These are phyloP conservation scores for Neuroscelio doddi DNA, from an alignment of 2,888 invertebrate genomes.

Conservation along the genomic window DNA sequence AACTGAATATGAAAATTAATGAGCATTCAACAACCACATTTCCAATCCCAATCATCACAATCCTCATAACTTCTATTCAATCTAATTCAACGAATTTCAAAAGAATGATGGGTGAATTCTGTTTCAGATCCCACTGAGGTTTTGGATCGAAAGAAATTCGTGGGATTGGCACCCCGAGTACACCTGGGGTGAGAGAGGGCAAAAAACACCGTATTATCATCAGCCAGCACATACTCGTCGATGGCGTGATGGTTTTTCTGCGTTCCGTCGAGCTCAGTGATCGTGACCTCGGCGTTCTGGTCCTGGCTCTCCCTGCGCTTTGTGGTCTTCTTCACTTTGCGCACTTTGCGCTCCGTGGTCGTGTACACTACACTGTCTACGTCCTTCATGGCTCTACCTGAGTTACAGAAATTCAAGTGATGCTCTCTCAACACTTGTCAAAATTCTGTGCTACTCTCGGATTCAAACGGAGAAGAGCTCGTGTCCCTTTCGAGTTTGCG, in stretches of 20 bases:
- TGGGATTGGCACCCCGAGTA: slow-evolving; percentile 28
- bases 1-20: too few species aligned
- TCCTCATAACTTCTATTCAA: too few species aligned
- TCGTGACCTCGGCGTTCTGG: slow-evolving; percentile 82
- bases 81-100: too few species aligned
- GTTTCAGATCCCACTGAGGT: slow-evolving; percentile 2
- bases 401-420: slow-evolving; percentile 2
- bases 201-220: slow-evolving; percentile 49
- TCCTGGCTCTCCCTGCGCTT: slow-evolving; percentile 86
- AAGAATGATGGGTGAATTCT: background rate
- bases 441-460: slow-evolving; percentile 20
- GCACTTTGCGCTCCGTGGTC: slow-evolving; percentile 88
- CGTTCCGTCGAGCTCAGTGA: slow-evolving; percentile 85
- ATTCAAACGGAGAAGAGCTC: slow-evolving; percentile 40
- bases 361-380: slow-evolving; percentile 91
- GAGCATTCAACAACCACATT: too few species aligned
- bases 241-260: slow-evolving; percentile 78
- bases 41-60: too few species aligned
- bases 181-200: slow-evolving; percentile 5
- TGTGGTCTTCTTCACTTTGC: slow-evolving; percentile 92
- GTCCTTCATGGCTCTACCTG: slow-evolving; percentile 82
- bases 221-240: slow-evolving; percentile 86
- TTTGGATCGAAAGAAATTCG: slow-evolving; percentile 8
- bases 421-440: slow-evolving; percentile 9
- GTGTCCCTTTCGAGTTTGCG: slow-evolving; percentile 69